Conservation (phyloP, 1,140 invertebrate genomes). For the Euura lappo region DNA sequence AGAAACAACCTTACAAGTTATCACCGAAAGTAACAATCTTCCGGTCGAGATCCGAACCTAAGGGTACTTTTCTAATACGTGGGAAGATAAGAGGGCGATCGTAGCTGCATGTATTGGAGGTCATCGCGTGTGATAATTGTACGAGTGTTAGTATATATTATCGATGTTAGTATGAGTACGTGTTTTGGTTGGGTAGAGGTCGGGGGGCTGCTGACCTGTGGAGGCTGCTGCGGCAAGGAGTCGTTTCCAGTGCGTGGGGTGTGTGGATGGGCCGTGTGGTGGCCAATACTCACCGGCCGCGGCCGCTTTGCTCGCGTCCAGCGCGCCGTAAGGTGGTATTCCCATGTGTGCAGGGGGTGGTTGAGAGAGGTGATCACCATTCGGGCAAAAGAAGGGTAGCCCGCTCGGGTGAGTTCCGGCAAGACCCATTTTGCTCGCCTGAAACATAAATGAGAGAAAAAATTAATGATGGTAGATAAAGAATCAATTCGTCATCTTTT, state of each 20-base stretch:
- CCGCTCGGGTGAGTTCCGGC: slow-evolving; percentile 70
- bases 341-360: slow-evolving; percentile 97
- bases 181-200: background rate
- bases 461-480: no score
- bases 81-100: no score
- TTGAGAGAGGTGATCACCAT: slow-evolving; percentile 81
- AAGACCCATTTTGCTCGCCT: slow-evolving; percentile 91
- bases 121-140: no score
- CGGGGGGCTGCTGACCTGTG: slow-evolving; percentile 58
- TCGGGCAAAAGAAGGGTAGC: slow-evolving; percentile 89
- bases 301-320: slow-evolving; percentile 75
- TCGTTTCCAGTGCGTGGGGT: slow-evolving; percentile 62
- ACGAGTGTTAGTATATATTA: no score
- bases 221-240: slow-evolving; percentile 62
- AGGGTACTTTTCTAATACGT: no score
- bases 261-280: slow-evolving; percentile 42
- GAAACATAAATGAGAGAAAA: slow-evolving; percentile 58
- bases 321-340: slow-evolving; percentile 87
- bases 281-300: slow-evolving; percentile 63
- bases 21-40: no score
- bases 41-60: no score
- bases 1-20: no score
- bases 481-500: background rate
- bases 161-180: no score
- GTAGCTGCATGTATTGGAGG: no score